These are phyloP conservation scores for Neodontobutis hainanensis DNA, from an alignment of 2,113 vertebrate genomes.

Conservation along the genomic window DNA sequence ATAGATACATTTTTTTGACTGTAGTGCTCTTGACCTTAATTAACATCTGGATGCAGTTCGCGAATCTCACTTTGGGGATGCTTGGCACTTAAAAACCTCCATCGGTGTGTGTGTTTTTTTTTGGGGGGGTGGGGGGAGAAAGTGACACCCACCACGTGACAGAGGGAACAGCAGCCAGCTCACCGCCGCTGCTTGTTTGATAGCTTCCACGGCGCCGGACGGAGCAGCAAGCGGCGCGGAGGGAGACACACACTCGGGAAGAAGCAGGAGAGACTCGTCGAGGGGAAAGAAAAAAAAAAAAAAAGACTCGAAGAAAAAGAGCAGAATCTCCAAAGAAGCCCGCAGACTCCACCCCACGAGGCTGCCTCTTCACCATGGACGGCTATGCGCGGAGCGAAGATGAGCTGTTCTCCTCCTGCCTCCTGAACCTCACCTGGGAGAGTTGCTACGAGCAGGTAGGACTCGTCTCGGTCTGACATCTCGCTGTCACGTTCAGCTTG, in stretches of 20 bases:
- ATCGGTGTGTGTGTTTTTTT: conserved; percentile 31
- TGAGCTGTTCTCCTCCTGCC: conserved; percentile 87
- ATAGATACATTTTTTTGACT: not conserved
- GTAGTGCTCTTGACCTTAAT: not conserved
- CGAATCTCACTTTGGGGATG: conserved; percentile 17
- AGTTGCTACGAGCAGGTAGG: conserved; percentile 91
- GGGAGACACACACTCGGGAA: conserved; percentile 18
- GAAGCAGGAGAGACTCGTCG: conserved; percentile 25
- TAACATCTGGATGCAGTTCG: conserved; percentile 19
- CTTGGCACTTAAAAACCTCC: conserved; percentile 25
- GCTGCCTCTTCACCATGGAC: conserved; percentile 80
- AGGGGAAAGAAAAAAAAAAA: conserved; percentile 20
- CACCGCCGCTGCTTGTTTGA: conserved; percentile 52
- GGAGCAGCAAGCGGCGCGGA: conserved; percentile 51
- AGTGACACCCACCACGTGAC: conserved; percentile 76
- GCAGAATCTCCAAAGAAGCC: conserved; percentile 15
- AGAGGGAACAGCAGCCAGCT: conserved; percentile 45
- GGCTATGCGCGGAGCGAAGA: conserved; percentile 89
- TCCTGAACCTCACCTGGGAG: conserved; percentile 93
- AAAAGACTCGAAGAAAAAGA: conserved; percentile 29
- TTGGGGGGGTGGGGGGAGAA: conserved; percentile 21
- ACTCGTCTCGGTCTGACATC: not conserved
- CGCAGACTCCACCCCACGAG: conserved; percentile 46
- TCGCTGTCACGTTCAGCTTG: not conserved
- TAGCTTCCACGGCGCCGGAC: conserved; percentile 54